Evolutionary conservation across 2,113 vertebrate genomes (phyloP), one percentile per base, ranked within the genome.

Genomic region (Clupea harengus): DNA sequence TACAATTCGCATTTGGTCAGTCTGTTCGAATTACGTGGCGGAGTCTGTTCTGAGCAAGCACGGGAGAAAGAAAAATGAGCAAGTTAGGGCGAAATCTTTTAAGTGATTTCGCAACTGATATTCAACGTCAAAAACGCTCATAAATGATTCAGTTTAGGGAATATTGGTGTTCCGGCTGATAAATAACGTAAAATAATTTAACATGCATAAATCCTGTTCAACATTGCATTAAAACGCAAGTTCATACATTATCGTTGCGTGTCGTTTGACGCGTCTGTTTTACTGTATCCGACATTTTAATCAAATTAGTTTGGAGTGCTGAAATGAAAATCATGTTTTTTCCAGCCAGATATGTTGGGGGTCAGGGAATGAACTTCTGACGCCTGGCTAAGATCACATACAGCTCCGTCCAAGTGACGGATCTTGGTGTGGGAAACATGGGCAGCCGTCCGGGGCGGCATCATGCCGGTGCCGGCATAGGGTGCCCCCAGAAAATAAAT

Each of bases 1-100:
- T 39, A 85, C 17, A 49, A 20, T 86, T 60, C 67, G 84, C 67
- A 47, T 85, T 82, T 82, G 47, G 50, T 50, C 80, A 22, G 82
- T 83, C 64, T 83, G 81, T 86, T 75, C 52, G 28, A 75, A 78
- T 60, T 25, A 67, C 67, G 44, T 72, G 25, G 83, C 10, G 28
- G 67, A 75, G 28, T 75, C 67, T 75, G 67, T 75, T 47, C 18
- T 10, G 44, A 25, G 82, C 49, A 44, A 39, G 5, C 22, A 44
- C 50, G 2, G n/a, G 9, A 8, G 4, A 39, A 32, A 39, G 13
- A 13, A 13, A 39, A 75, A 75, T 28, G 11, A 17, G 10, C 9
- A 75, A 75, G 67, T 75, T 75, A 2, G 9, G 9, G 25, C 10
- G 25, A 75, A 15, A 39, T 39, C 67, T 57, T 22, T 57, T 57